Evolutionary conservation across 2,888 invertebrate species (phyloP).

Genomic region (Drosophila seclusa): DNA sequence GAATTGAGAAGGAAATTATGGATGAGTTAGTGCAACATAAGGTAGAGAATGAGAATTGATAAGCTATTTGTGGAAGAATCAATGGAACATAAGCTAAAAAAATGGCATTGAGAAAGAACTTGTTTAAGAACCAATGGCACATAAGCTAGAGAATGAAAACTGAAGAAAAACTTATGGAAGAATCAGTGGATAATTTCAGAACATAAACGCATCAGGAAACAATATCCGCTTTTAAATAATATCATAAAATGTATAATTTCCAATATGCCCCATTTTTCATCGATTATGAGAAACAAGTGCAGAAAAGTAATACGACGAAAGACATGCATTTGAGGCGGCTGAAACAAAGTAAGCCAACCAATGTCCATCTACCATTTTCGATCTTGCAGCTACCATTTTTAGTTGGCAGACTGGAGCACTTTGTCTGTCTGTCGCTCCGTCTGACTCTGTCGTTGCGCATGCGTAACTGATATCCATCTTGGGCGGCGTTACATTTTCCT

Average conservation of each 20-base stretch:
- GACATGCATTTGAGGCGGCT: neutral
- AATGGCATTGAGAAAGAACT: neutral
- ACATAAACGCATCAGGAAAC: neutral
- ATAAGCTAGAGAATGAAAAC: neutral
- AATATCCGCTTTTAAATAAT: neutral
- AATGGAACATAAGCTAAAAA: neutral
- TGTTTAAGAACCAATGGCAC: neutral
- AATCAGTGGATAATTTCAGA: neutral
- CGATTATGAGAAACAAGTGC: neutral
- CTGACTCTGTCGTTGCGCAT: slow-evolving; percentile 51
- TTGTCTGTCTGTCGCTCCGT: neutral
- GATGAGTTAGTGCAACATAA: neutral
- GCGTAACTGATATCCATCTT: slow-evolving; percentile 77
- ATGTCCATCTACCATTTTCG: slow-evolving; percentile 1
- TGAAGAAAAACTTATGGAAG: neutral
- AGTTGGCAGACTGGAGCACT: slow-evolving; percentile 17
- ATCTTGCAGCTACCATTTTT: slow-evolving; percentile 18
- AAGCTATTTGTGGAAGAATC: neutral
- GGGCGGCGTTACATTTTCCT: slow-evolving; percentile 71
- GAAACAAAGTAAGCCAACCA: neutral
- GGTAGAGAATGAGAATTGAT: neutral
- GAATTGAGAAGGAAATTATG: neutral
- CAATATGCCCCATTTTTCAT: neutral
- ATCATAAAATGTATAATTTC: neutral
- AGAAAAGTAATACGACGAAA: neutral